A percentile compares a stretch with the other conserved stretches of the same genome.
These are phyloP conservation scores for Drosophila persimilis DNA, from an alignment of 1,140 invertebrate species.

Conservation along the genomic window DNA sequence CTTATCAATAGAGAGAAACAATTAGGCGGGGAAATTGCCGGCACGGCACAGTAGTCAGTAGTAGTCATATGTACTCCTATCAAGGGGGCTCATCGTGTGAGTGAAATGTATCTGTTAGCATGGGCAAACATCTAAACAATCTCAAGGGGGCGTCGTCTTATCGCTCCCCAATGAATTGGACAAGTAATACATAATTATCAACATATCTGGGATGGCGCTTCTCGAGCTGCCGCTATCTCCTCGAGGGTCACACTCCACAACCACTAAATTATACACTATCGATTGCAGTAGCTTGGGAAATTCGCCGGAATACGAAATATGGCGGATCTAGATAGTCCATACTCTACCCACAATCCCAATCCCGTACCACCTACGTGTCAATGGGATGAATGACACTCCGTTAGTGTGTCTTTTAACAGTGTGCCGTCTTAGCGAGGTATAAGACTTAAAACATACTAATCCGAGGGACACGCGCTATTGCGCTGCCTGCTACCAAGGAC, in stretches of 20 bases:
- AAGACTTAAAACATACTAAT: no score
- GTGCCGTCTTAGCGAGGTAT: no score
- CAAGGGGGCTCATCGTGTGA: conserved; percentile 14
- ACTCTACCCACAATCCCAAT: no score
- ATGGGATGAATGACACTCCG: no score
- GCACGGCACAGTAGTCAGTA: not conserved
- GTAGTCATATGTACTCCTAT: conserved; percentile 21
- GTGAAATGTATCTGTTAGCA: conserved; percentile 21
- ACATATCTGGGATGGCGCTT: conserved; percentile 55
- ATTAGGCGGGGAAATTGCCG: conserved; percentile 14
- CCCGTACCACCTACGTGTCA: no score
- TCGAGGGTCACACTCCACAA: conserved; percentile 59
- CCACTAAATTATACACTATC: conserved; percentile 60
- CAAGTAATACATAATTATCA: conserved; percentile 62
- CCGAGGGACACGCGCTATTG: no score
- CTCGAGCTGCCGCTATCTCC: conserved; percentile 61
- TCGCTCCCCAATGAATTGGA: conserved; percentile 8
- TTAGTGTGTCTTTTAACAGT: no score
- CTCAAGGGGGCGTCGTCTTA: conserved; percentile 27
- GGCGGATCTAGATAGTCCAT: no score
- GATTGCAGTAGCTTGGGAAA: conserved; percentile 18
- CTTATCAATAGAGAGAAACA: conserved; percentile 29
- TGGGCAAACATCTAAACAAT: conserved; percentile 10
- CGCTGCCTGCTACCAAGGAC: no score
- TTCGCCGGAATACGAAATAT: no score